Evolutionary conservation across 2,797 vertebrate genomes (phyloP), one percentile per base, ranked within the genome.

Genomic region (Neosalanx taihuensis): DNA sequence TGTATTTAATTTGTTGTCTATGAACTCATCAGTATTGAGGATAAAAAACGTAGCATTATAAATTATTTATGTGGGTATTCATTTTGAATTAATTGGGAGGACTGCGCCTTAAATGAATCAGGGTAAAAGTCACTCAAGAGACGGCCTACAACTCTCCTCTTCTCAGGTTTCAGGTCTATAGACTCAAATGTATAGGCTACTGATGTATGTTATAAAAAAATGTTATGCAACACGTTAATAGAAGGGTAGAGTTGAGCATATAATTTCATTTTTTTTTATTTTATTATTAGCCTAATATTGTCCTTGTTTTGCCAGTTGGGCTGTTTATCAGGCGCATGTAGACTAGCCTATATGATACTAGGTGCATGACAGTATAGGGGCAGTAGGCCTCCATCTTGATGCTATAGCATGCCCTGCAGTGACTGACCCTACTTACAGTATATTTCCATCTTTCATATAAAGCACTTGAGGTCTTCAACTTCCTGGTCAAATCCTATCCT

Each of bases 51-150:
- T 70, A 53, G 76, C 78, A 75, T 77, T 74, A 77, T 86, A 81
- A 76, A 81, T 84, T 84, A 90, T 90, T 90, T 85, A 88, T 76
- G 69, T 90, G 83, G 73, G 69, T 79, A 74, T 79, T 56, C 56
- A 75, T 77, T 84, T 72, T 81, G 53, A 73, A 85, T 79, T 78
- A 75, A 6, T 72, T 67, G 12, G 29, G 60, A 59, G 62, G 46
- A 63, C 76, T 60, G 84, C 88, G 90, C 91, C 91, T 93, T 92
- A 93, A 87, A 77, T 79, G 76, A 84, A 89, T 90, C 88, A 85
- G 85, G 88, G 74, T 76, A 70, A 59, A 35, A 75, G 71, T 74
- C 75, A 31, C 60, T 30, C 31, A 60, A 49, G 60, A 67, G 67
- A 62, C 81, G 81, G 81, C 83, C 80, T 81, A 82, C 57, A 76